These are phyloP conservation scores for Callospermophilus lateralis DNA, from an alignment of 2,113 vertebrate species.

Conservation along the genomic window DNA sequence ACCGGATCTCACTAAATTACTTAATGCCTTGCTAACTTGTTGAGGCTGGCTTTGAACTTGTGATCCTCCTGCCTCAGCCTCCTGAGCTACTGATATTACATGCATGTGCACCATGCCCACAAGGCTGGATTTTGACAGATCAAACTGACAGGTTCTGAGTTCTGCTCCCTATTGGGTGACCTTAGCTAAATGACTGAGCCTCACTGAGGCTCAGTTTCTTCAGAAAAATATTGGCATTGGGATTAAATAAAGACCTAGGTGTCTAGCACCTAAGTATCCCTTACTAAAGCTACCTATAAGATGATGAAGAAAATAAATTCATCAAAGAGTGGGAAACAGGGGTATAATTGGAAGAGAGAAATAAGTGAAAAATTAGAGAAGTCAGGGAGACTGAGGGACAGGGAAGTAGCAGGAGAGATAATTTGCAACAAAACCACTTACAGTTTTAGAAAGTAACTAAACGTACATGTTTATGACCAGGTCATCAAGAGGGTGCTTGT, in stretches of 20 bases:
- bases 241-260: neutral
- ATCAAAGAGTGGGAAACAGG: neutral
- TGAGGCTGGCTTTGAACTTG: too few relatives aligned
- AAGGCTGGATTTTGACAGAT: neutral
- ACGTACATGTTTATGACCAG: neutral
- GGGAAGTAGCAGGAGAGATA: neutral
- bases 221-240: neutral
- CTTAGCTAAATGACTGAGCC: neutral
- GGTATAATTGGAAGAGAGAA: neutral
- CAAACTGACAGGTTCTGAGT: neutral
- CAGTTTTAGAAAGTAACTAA: neutral
- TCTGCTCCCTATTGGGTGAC: neutral
- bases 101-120: too few relatives aligned
- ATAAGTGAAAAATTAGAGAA: neutral
- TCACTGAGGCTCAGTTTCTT: neutral
- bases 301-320: neutral
- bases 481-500: neutral
- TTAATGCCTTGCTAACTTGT: too few relatives aligned
- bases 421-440: neutral
- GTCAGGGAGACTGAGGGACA: neutral
- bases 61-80: too few relatives aligned
- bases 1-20: too few relatives aligned
- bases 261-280: neutral
- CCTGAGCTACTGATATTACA: too few relatives aligned
- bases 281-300: neutral